Evolutionary conservation across 2,113 vertebrate genomes (phyloP).

Genomic region (Lophochroa leadbeateri): DNA sequence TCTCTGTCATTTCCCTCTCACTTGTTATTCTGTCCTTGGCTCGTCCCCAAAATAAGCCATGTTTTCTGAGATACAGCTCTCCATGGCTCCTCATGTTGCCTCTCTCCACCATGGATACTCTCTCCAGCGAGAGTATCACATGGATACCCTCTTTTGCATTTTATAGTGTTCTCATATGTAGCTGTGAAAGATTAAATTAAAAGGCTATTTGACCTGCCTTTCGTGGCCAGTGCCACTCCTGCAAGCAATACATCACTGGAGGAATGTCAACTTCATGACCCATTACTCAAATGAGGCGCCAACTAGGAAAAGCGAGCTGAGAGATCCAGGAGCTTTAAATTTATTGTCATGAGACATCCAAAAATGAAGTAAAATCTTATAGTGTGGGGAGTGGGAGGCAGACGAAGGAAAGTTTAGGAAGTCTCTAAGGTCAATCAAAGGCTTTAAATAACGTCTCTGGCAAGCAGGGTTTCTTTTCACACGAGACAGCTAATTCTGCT

Average conservation of each 20-base stretch:
- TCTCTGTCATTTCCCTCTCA: not conserved
- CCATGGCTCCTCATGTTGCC: not conserved
- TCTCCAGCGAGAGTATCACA: conserved; percentile 11
- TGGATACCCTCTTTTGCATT: not conserved
- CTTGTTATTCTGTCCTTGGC: conserved; percentile 46
- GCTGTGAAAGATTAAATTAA: conserved; percentile 59
- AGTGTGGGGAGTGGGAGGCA: not conserved
- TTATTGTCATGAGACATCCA: conserved; percentile 20
- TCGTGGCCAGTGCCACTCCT: conserved; percentile 40
- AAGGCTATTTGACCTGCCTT: conserved; percentile 34
- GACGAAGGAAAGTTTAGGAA: conserved; percentile 12
- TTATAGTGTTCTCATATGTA: not conserved
- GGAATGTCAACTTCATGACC: conserved; percentile 51
- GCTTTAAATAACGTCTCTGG: conserved; percentile 34
- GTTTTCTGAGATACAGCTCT: conserved; percentile 37
- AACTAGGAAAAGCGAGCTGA: conserved; percentile 9
- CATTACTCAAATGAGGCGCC: conserved; percentile 52
- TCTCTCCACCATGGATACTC: not conserved
- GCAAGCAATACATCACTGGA: conserved; percentile 41
- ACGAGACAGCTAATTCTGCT: not conserved
- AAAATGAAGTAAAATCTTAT: conserved; percentile 3
- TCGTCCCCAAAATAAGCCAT: conserved; percentile 13
- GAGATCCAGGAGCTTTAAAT: conserved; percentile 32
- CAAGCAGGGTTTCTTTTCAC: not conserved
- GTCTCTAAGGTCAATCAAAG: conserved; percentile 24